These are phyloP conservation scores for Psophia crepitans DNA, from an alignment of 2,113 vertebrate genomes.

Conservation along the genomic window DNA sequence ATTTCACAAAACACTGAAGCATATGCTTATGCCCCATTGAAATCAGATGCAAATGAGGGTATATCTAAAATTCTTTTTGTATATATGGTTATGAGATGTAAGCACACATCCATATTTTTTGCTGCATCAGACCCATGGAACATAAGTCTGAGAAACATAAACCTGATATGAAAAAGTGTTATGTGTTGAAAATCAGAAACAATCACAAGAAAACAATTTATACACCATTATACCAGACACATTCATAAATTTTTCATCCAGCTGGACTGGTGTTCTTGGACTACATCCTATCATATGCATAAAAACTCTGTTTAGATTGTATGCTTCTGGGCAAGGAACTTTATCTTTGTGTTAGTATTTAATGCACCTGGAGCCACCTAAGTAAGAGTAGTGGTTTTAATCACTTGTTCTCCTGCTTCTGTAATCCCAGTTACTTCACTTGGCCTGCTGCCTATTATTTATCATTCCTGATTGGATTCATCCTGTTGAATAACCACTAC, in stretches of 20 bases:
- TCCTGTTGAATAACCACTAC: neutral
- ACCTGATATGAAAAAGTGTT: neutral
- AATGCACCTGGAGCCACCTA: neutral
- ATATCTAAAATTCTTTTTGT: neutral
- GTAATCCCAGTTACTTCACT: neutral
- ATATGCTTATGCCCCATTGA: neutral
- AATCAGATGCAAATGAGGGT: neutral
- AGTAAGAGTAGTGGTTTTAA: neutral
- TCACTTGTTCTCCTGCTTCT: neutral
- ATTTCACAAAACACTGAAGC: neutral
- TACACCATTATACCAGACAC: neutral
- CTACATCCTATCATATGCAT: neutral
- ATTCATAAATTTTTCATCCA: neutral
- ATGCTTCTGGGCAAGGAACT: neutral
- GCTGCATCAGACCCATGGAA: neutral
- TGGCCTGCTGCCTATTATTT: neutral
- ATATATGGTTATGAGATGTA: neutral
- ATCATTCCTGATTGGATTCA: neutral
- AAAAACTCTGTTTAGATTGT: neutral
- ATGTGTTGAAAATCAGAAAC: neutral
- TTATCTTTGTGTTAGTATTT: neutral
- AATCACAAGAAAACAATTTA: neutral
- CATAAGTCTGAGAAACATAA: neutral
- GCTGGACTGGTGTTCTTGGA: neutral
- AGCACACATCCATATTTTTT: accelerated